A percentile compares a stretch with the other conserved stretches of the same genome.
Conservation (phyloP, 2,797 vertebrate species). For the Halcyon leucocephala region DNA sequence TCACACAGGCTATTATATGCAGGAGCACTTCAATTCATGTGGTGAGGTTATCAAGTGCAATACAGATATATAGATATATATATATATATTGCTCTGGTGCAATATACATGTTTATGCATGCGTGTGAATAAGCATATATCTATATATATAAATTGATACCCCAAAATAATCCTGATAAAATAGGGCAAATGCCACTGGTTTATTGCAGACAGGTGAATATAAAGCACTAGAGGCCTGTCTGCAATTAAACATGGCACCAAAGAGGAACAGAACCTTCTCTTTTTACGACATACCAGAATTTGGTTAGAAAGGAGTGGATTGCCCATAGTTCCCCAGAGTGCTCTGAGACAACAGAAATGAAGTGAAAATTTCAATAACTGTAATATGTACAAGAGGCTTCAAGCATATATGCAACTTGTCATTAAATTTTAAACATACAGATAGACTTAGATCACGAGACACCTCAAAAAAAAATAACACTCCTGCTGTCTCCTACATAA, state of each 20-base stretch:
- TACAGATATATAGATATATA: not conserved
- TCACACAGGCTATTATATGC: not conserved
- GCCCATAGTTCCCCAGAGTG: not conserved
- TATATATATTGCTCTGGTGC: not conserved
- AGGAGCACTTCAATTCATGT: not conserved
- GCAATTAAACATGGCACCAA: not conserved
- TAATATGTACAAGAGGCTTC: not conserved
- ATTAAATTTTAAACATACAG: not conserved
- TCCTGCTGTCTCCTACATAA: not conserved
- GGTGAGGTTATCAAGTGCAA: not conserved
- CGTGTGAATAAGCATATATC: not conserved
- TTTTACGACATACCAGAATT: not conserved
- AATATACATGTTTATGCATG: not conserved
- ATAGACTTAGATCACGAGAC: not conserved
- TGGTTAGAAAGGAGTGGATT: not conserved
- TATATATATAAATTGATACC: not conserved
- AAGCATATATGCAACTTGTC: not conserved
- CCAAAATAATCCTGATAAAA: not conserved
- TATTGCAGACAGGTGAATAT: not conserved
- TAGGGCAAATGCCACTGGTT: not conserved
- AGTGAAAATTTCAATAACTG: not conserved
- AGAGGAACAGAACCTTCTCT: not conserved
- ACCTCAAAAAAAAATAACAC: not conserved
- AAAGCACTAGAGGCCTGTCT: not conserved
- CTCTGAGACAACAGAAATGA: not conserved